Evolutionary conservation across 1,140 invertebrate species (phyloP).

Genomic region (Philotrypesis tridentata): DNA sequence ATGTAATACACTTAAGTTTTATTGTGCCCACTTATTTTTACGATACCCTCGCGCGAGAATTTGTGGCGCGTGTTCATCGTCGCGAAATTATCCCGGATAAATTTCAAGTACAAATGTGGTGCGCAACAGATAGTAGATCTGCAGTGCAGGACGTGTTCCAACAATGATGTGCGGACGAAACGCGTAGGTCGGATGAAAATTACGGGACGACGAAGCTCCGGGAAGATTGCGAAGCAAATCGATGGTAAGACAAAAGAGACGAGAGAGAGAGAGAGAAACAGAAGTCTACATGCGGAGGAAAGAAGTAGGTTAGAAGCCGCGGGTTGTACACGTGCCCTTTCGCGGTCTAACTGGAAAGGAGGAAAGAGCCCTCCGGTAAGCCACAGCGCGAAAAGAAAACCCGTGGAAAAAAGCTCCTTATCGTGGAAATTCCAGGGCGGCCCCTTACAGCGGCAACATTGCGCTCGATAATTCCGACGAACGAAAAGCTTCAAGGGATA

Average conservation of each 20-base stretch:
- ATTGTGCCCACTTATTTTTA: neutral
- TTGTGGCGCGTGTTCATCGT: neutral
- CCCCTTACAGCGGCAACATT: neutral
- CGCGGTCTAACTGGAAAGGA: neutral
- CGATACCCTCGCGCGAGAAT: neutral
- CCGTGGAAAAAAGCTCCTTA: conserved; percentile 19
- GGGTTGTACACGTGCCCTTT: neutral
- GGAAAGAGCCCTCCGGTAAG: neutral
- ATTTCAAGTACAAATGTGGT: neutral
- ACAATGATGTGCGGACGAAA: no score
- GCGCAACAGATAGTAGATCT: no score
- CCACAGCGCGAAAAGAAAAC: neutral
- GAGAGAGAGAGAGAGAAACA: neutral
- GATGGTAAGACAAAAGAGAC: neutral
- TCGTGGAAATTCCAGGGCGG: neutral
- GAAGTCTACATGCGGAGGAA: neutral
- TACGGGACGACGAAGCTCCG: no score
- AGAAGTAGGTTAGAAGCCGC: neutral
- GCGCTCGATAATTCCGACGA: neutral
- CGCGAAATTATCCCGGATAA: neutral
- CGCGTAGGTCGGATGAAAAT: no score
- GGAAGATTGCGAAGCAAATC: conserved; percentile 17
- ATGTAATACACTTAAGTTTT: neutral
- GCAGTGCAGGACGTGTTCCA: no score
- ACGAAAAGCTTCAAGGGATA: neutral